Evolutionary conservation across 2,797 vertebrate species (phyloP).

Genomic region (Pachyuromys duprasi): DNA sequence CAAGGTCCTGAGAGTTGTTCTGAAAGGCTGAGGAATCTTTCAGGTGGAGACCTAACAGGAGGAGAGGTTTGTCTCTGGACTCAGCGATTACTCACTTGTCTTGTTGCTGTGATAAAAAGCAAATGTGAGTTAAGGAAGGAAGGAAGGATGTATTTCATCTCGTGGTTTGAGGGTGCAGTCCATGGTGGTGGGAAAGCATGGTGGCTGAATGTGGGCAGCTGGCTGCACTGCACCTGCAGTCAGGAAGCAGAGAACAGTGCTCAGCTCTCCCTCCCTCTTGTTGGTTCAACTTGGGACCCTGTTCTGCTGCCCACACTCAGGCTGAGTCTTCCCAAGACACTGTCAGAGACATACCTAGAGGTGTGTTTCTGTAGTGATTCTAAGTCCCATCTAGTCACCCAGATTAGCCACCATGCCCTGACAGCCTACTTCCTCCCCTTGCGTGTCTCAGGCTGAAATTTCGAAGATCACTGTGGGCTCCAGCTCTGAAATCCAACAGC

Average conservation of each 20-base stretch:
- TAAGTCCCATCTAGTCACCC: not conserved
- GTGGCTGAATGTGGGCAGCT: not conserved
- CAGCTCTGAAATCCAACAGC: not conserved
- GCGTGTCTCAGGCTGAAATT: not conserved
- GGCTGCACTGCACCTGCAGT: not conserved
- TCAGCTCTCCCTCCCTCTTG: not conserved
- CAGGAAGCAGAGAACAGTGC: not conserved
- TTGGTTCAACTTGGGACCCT: too few relatives aligned
- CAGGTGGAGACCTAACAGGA: not conserved
- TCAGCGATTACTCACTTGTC: not conserved
- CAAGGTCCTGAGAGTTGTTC: not conserved
- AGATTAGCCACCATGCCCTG: not conserved
- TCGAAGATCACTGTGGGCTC: not conserved
- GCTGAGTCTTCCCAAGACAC: not conserved
- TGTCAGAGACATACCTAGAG: not conserved
- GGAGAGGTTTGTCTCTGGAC: not conserved
- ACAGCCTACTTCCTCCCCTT: not conserved
- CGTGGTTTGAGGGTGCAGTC: not conserved
- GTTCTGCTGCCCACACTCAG: not conserved
- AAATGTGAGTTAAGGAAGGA: not conserved
- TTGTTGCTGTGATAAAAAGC: not conserved
- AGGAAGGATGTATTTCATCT: not conserved
- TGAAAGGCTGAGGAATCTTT: not conserved
- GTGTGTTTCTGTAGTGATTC: not conserved
- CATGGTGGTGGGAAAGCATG: too few relatives aligned